phyloP scores from a whole-genome alignment of 1,140 invertebrate species.

The Pseudomyrmex dendroicus region DNA sequence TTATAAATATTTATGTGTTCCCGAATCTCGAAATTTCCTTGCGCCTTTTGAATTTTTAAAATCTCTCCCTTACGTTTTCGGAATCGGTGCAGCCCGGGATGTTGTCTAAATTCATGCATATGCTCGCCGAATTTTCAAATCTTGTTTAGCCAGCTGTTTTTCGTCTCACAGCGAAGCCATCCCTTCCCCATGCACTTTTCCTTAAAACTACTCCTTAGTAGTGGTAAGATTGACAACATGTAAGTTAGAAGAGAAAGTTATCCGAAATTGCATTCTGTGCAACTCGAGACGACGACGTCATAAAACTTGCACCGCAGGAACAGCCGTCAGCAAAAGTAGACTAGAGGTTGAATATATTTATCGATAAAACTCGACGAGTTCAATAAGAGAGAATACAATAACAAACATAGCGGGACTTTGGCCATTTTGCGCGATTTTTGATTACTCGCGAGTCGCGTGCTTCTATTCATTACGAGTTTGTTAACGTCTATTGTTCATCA shows the following conservation, averaged over 20 bases:
- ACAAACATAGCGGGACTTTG: slow-evolving; percentile 1
- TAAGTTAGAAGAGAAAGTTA: slow-evolving; percentile 24
- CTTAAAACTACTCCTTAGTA: too few species aligned
- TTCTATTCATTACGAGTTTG: background rate
- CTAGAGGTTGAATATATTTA: slow-evolving; percentile 38
- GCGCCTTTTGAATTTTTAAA: background rate
- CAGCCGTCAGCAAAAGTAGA: slow-evolving; percentile 37
- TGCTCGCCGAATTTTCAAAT: slow-evolving; percentile 4
- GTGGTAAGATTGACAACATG: background rate
- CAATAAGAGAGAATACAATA: slow-evolving; percentile 31
- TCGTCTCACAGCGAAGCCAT: background rate
- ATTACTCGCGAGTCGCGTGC: background rate
- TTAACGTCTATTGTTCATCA: slow-evolving; percentile 22
- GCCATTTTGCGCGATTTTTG: slow-evolving; percentile 13
- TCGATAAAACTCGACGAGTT: slow-evolving; percentile 38
- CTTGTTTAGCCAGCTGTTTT: slow-evolving; percentile 22
- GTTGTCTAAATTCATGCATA: slow-evolving; percentile 9
- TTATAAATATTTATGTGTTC: background rate
- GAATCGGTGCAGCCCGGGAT: background rate
- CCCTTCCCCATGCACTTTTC: too few species aligned
- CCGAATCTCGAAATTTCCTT: background rate
- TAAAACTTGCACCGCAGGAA: slow-evolving; percentile 42
- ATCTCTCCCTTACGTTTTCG: background rate
- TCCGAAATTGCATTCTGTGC: slow-evolving; percentile 38
- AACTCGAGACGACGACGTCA: slow-evolving; percentile 5